A percentile compares a stretch with the other conserved stretches of the same genome.
Conservation (phyloP, 1,140 invertebrate genomes). For the Psilanteris sp. region DNA sequence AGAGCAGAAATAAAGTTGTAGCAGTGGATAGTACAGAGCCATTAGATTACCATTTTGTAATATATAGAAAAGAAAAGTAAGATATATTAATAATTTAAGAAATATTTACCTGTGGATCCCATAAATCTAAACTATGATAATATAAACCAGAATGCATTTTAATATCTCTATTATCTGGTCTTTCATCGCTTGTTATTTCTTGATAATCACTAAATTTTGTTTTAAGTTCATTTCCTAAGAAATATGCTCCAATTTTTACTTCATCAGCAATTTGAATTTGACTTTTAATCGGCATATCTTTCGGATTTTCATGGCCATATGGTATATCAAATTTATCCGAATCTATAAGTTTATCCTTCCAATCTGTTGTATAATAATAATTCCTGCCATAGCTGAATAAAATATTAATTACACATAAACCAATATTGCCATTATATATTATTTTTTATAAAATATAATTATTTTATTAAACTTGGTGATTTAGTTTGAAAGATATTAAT, state of each 20-base stretch:
- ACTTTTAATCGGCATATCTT: slow-evolving; percentile 83
- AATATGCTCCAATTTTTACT: slow-evolving; percentile 81
- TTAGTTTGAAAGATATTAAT: no score
- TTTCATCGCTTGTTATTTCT: slow-evolving; percentile 90
- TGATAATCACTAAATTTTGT: slow-evolving; percentile 88
- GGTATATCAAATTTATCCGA: slow-evolving; percentile 87
- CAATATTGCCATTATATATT: no score
- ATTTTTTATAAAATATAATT: no score
- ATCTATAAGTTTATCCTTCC: slow-evolving; percentile 90
- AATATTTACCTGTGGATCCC: no score
- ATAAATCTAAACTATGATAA: slow-evolving; percentile 84
- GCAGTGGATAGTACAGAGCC: no score
- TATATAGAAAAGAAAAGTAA: no score
- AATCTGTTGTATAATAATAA: slow-evolving; percentile 89
- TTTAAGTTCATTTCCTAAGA: slow-evolving; percentile 83
- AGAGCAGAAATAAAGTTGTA: no score
- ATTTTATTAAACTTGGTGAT: no score
- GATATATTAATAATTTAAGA: no score
- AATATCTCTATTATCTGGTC: slow-evolving; percentile 88
- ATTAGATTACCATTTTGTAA: no score
- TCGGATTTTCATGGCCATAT: slow-evolving; percentile 89
- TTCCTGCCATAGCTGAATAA: slow-evolving; percentile 73
- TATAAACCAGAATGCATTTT: slow-evolving; percentile 92
- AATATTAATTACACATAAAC: no score
- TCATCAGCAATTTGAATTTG: slow-evolving; percentile 81